Conservation (phyloP, 2,797 vertebrate species). For the Coregonus suidteri region DNA sequence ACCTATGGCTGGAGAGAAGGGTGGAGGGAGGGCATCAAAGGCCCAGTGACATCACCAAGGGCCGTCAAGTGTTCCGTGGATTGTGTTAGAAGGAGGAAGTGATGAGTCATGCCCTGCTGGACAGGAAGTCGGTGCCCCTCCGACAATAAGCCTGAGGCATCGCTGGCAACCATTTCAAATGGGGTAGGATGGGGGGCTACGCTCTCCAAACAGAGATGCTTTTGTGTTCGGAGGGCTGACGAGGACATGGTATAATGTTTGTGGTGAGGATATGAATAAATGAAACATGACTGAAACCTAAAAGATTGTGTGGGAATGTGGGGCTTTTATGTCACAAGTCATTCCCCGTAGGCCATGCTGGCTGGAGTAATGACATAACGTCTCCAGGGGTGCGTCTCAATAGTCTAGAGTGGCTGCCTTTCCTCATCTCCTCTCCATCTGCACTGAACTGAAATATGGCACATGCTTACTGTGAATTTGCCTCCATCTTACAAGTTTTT, state of each 20-base stretch:
- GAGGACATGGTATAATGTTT: slow-evolving; percentile 61
- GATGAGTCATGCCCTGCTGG: slow-evolving; percentile 63
- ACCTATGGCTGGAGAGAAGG: slow-evolving; percentile 50
- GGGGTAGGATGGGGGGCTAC: slow-evolving; percentile 54
- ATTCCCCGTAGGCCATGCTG: slow-evolving; percentile 58
- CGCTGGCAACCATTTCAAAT: slow-evolving; percentile 17
- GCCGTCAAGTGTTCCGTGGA: slow-evolving; percentile 36
- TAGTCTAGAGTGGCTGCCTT: slow-evolving; percentile 36
- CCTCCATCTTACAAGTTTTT: not conserved
- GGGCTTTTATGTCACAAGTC: slow-evolving; percentile 55
- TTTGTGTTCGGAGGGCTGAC: slow-evolving; percentile 58
- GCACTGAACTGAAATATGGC: not conserved
- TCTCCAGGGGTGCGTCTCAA: slow-evolving; percentile 19
- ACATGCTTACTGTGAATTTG: not conserved
- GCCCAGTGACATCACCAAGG: slow-evolving; percentile 54
- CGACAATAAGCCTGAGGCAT: slow-evolving; percentile 45
- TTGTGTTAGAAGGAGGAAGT: slow-evolving; percentile 45
- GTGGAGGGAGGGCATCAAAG: slow-evolving; percentile 60
- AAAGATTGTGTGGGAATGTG: slow-evolving; percentile 62
- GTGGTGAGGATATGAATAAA: slow-evolving; percentile 52
- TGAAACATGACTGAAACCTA: slow-evolving; percentile 60
- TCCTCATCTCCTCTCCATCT: not conserved
- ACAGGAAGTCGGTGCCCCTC: slow-evolving; percentile 63
- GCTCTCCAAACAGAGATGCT: slow-evolving; percentile 58
- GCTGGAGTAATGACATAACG: slow-evolving; percentile 60